Evolutionary conservation across 2,888 invertebrate genomes (phyloP).

Genomic region (Sipha maydis): DNA sequence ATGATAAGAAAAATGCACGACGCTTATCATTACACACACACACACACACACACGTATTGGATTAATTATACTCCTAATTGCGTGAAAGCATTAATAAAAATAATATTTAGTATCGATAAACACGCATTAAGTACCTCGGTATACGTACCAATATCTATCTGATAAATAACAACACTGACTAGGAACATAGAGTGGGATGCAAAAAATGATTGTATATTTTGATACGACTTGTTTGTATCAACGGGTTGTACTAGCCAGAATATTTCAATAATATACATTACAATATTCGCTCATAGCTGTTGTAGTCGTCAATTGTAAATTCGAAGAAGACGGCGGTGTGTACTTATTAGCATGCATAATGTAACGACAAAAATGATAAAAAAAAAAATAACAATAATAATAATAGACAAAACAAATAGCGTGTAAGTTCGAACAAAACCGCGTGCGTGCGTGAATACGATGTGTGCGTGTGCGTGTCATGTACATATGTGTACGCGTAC

Average conservation of each 20-base stretch:
- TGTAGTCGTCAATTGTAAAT: background rate
- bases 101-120: background rate
- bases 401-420: slow-evolving; percentile 32
- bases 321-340: background rate
- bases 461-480: no score
- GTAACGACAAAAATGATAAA: background rate
- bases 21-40: background rate
- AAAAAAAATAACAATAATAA: background rate
- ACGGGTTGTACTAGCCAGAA: background rate
- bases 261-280: background rate
- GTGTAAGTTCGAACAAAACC: slow-evolving; percentile 27
- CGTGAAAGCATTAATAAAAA: slow-evolving; percentile 19
- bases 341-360: background rate
- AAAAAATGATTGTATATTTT: background rate
- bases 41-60: background rate
- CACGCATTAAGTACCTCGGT: background rate
- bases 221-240: background rate
- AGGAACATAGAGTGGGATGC: background rate
- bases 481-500: background rate
- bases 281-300: background rate
- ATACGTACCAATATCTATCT: background rate
- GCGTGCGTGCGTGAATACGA: background rate
- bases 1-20: background rate
- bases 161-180: background rate
- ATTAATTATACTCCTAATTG: slow-evolving; percentile 15